Evolutionary conservation across 1,140 invertebrate genomes (phyloP).

Genomic region (Sitophilus oryzae): DNA sequence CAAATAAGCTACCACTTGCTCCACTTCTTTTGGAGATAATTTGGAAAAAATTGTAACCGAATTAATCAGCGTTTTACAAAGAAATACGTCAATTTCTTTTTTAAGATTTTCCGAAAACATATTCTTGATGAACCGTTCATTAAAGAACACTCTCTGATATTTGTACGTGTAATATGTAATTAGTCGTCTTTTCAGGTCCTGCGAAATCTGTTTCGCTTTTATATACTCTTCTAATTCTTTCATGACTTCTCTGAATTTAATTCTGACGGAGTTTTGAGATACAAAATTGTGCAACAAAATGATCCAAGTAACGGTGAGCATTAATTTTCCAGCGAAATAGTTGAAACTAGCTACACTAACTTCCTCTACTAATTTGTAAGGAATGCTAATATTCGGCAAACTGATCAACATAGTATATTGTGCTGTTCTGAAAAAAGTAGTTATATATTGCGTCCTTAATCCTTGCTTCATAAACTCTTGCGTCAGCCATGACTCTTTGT

Average conservation of each 20-base stretch:
- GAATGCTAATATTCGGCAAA: constrained; percentile 3
- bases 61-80: constrained; percentile 31
- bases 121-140: constrained; percentile 17
- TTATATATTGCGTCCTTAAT: constrained; percentile 2
- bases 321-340: constrained; percentile 18
- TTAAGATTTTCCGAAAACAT: constrained; percentile 29
- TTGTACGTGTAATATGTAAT: constrained; percentile 30
- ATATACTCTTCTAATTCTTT: constrained; percentile 32
- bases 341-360: constrained; percentile 3
- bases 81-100: constrained; percentile 33
- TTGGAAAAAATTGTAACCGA: constrained; percentile 32
- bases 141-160: constrained; percentile 33
- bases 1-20: constrained; percentile 28
- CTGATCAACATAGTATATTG: constrained; percentile 19
- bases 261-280: constrained; percentile 7
- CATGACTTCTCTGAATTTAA: constrained; percentile 32
- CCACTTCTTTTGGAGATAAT: constrained; percentile 23
- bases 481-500: not conserved
- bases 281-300: constrained; percentile 18
- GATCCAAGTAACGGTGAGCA: constrained; percentile 32
- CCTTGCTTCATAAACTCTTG: not conserved
- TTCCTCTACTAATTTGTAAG: constrained; percentile 3
- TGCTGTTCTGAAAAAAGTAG: constrained; percentile 16
- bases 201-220: constrained; percentile 31
- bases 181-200: constrained; percentile 21